Evolutionary conservation across 2,888 invertebrate genomes (phyloP), one percentile per base, ranked within the genome.

Genomic region (Nemapogon koenigi): DNA sequence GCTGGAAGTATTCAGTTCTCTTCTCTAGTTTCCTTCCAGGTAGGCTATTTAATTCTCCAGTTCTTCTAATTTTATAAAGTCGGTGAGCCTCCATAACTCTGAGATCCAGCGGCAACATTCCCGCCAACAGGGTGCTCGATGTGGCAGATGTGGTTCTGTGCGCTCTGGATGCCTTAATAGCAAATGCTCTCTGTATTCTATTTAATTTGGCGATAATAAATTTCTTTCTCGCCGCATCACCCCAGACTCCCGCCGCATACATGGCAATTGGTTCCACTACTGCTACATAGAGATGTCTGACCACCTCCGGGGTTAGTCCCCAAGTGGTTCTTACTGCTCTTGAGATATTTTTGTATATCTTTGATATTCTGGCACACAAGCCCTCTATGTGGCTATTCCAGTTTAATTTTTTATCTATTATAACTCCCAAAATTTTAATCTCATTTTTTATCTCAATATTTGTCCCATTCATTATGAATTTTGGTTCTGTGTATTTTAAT

Each of bases 81-180:
- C 2, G 15, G 1, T 42, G 43, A 1, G 39, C 35, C 32, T 51
- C 49, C 7, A 16, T 27, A 1, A 49, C 33, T 17, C 48, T 35
- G 1, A 49, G 35, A 39, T 51, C 48, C 1, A 49, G 35, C 1
- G 48, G 46, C 2, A 49, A 41, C 1, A 49, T 7, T 3, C 48
- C 46, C 2, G 49, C 26, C 18, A 50, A 29, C 1, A 40, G 19
- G 1, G 46, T 28, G 6, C 48, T 42, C 4, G 48, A 37, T 10
- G 26, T 41, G 2, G 47, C 37, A 0, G 48, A 47, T 4, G 43
- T 42, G 2, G 46, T 48, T 1, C 44, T 29, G 29, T 47, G 40
- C 2, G 41, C 42, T 31, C 35, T 40, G 3, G 18, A 26, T 1
- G 46, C 39, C 16, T 42, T 45, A 15, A 40, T 41, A 1, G 43